These are phyloP conservation scores for Arenaria interpres DNA, from an alignment of 2,113 vertebrate species.

Conservation along the genomic window DNA sequence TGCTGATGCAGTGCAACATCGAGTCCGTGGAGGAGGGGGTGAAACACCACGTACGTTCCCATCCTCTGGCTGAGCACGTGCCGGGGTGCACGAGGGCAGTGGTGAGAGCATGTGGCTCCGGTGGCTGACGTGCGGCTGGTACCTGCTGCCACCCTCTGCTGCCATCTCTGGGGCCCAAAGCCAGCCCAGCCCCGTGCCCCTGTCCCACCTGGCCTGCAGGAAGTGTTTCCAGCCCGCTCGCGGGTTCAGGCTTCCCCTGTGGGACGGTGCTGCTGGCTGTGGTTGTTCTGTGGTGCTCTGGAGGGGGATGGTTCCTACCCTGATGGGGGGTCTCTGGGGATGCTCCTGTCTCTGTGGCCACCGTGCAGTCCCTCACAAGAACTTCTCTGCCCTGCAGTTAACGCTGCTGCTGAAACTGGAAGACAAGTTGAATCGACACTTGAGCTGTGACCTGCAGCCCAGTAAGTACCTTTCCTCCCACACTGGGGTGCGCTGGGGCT, in stretches of 20 bases:
- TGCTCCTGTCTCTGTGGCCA: background rate
- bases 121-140: background rate
- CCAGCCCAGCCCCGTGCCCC: background rate
- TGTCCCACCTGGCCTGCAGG: background rate
- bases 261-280: background rate
- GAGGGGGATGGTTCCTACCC: background rate
- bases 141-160: background rate
- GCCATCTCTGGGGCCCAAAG: background rate
- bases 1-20: conserved; percentile 99
- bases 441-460: conserved; percentile 97
- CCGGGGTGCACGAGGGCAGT: accelerated
- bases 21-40: conserved; percentile 94
- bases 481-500: accelerated
- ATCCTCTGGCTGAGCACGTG: background rate
- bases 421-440: conserved; percentile 96
- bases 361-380: background rate
- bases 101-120: background rate
- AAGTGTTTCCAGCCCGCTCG: too few relatives aligned
- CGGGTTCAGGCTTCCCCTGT: accelerated
- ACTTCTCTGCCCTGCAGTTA: conserved; percentile 75
- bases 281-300: background rate
- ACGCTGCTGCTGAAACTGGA: conserved; percentile 96
- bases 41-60: conserved; percentile 88
- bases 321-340: background rate
- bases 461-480: conserved; percentile 77